phyloP scores from a whole-genome alignment of 2,888 invertebrate species.

The Aspidapion aeneum region DNA sequence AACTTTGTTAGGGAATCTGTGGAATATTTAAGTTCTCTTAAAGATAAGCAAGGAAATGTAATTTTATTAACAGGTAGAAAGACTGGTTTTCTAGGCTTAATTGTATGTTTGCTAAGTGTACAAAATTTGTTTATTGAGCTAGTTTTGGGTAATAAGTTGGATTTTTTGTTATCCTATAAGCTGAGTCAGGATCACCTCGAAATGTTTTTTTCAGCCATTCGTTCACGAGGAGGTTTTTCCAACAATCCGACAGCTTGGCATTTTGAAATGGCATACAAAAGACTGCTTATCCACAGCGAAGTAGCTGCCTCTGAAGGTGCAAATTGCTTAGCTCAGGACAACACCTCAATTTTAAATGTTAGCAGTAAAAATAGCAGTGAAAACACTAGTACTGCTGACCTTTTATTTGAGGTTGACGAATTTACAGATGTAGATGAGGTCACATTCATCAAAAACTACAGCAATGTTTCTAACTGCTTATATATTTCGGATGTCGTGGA shows the following conservation, averaged over 20 bases:
- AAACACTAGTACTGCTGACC: neutral
- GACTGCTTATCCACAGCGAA: slow-evolving; percentile 14
- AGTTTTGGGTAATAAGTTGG: neutral
- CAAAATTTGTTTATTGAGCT: slow-evolving; percentile 3
- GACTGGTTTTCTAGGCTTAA: slow-evolving; percentile 23
- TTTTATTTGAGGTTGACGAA: neutral
- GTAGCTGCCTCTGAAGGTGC: slow-evolving; percentile 16
- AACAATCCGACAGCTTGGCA: slow-evolving; percentile 26
- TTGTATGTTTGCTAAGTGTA: slow-evolving; percentile 6
- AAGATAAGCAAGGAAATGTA: slow-evolving; percentile 6
- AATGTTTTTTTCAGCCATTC: slow-evolving; percentile 24
- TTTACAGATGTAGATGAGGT: slow-evolving; percentile 4
- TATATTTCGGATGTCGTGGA: slow-evolving; percentile 12
- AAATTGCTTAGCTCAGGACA: slow-evolving; percentile 16
- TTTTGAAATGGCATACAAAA: slow-evolving; percentile 22
- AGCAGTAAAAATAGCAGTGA: slow-evolving; percentile 2
- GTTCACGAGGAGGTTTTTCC: slow-evolving; percentile 22
- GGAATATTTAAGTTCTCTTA: slow-evolving; percentile 7
- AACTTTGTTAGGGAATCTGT: slow-evolving; percentile 11
- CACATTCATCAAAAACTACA: neutral
- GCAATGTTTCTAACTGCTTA: slow-evolving; percentile 11
- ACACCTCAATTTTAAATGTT: slow-evolving; percentile 15
- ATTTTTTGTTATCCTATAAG: slow-evolving; percentile 13
- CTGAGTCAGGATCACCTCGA: slow-evolving; percentile 24
- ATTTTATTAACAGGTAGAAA: slow-evolving; percentile 20